These are phyloP conservation scores for Tetramorium alpestre DNA, from an alignment of 1,140 invertebrate genomes.

Conservation along the genomic window DNA sequence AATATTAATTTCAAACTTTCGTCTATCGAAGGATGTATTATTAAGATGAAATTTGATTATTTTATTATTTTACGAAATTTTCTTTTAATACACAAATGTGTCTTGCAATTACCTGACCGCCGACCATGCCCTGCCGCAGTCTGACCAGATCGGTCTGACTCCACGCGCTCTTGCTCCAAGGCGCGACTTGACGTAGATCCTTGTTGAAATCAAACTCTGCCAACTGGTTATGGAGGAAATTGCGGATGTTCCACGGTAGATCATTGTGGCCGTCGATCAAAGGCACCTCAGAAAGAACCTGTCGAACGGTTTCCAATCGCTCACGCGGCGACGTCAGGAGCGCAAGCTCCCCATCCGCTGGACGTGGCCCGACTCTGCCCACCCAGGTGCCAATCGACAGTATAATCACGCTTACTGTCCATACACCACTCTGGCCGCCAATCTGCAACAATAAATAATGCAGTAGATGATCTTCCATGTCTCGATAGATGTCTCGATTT, in stretches of 20 bases:
- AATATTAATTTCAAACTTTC: neutral
- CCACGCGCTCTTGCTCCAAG: slow-evolving; percentile 92
- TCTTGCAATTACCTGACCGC: slow-evolving; percentile 88
- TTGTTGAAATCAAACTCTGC: slow-evolving; percentile 90
- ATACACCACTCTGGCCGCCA: slow-evolving; percentile 76
- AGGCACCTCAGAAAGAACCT: slow-evolving; percentile 86
- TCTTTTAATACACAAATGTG: neutral
- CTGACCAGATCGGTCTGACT: slow-evolving; percentile 92
- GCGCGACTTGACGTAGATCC: slow-evolving; percentile 89
- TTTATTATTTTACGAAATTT: neutral
- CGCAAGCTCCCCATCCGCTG: slow-evolving; percentile 78
- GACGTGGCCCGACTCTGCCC: slow-evolving; percentile 78
- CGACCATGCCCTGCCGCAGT: slow-evolving; percentile 91
- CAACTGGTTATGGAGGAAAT: slow-evolving; percentile 92
- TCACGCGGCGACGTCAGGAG: slow-evolving; percentile 78
- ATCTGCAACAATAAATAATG: slow-evolving; percentile 63
- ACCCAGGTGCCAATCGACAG: slow-evolving; percentile 79
- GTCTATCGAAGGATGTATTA: neutral
- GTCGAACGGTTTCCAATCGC: slow-evolving; percentile 85
- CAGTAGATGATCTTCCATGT: neutral
- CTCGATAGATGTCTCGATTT: neutral
- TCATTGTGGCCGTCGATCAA: slow-evolving; percentile 92
- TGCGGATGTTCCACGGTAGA: slow-evolving; percentile 93
- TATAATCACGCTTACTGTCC: slow-evolving; percentile 76
- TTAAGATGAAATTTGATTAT: neutral